These are phyloP conservation scores for Zygogramma bicolorata DNA, from an alignment of 2,888 invertebrate genomes.

Conservation along the genomic window DNA sequence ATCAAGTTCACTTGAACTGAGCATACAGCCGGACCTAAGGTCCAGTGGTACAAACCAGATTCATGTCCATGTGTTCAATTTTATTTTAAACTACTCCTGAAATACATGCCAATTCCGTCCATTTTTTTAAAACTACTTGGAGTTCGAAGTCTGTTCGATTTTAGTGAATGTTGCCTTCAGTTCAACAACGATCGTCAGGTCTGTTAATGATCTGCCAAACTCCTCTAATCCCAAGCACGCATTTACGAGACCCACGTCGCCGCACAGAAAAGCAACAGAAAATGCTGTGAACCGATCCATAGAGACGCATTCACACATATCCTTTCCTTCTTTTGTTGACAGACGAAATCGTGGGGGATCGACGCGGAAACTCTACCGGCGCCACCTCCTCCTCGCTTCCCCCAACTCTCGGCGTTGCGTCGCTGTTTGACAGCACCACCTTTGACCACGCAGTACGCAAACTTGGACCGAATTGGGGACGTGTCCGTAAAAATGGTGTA, in stretches of 20 bases:
- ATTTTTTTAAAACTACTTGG: too few relatives aligned
- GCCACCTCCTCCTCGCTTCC: slow-evolving; percentile 32
- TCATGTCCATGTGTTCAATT: too few relatives aligned
- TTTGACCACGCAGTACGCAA: slow-evolving; percentile 36
- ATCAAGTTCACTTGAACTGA: too few relatives aligned
- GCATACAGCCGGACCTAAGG: too few relatives aligned
- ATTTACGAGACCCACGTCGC: slow-evolving; percentile 24
- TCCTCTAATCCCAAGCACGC: neutral
- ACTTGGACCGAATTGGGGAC: slow-evolving; percentile 44
- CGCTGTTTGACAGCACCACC: slow-evolving; percentile 50
- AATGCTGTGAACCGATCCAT: slow-evolving; percentile 29
- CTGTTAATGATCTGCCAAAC: neutral
- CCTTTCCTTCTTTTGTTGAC: slow-evolving; percentile 80
- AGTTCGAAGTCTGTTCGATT: too few relatives aligned
- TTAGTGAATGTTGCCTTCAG: too few relatives aligned
- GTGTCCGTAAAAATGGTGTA: slow-evolving; percentile 44
- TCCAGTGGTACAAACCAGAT: too few relatives aligned
- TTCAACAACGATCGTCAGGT: neutral
- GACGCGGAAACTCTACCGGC: slow-evolving; percentile 62
- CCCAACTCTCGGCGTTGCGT: slow-evolving; percentile 44
- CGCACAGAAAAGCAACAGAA: slow-evolving; percentile 29
- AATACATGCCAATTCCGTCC: too few relatives aligned
- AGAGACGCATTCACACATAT: slow-evolving; percentile 61
- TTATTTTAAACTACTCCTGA: too few relatives aligned
- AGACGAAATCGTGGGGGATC: slow-evolving; percentile 71